Evolutionary conservation across 2,113 vertebrate species (phyloP).

Genomic region (Pitta sordida): DNA sequence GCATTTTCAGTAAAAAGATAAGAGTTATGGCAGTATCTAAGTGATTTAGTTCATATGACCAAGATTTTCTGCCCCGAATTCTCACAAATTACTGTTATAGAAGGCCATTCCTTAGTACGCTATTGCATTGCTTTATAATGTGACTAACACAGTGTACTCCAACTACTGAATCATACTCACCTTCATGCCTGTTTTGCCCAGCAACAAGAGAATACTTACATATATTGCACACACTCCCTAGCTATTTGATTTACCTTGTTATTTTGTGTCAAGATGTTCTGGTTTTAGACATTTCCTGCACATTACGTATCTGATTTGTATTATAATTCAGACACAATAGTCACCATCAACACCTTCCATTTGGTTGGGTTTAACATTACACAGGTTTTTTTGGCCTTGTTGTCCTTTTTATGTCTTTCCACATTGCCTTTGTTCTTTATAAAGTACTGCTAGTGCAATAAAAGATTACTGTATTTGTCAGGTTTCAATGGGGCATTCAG

Average conservation of each 20-base stretch:
- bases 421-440: neutral
- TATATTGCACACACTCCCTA: neutral
- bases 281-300: neutral
- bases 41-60: neutral
- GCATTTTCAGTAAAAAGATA: neutral
- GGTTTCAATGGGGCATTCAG: neutral
- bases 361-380: neutral
- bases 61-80: neutral
- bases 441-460: neutral
- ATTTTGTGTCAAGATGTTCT: neutral
- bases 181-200: neutral
- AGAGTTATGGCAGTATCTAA: neutral
- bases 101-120: neutral
- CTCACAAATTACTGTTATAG: neutral
- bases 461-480: neutral
- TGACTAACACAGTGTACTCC: neutral
- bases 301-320: neutral
- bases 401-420: neutral
- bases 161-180: neutral
- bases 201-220: neutral
- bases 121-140: neutral
- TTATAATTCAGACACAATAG: neutral
- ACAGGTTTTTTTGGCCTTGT: neutral
- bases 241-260: neutral
- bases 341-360: neutral